phyloP scores from a whole-genome alignment of 2,888 invertebrate genomes.

The Villa cingulata region DNA sequence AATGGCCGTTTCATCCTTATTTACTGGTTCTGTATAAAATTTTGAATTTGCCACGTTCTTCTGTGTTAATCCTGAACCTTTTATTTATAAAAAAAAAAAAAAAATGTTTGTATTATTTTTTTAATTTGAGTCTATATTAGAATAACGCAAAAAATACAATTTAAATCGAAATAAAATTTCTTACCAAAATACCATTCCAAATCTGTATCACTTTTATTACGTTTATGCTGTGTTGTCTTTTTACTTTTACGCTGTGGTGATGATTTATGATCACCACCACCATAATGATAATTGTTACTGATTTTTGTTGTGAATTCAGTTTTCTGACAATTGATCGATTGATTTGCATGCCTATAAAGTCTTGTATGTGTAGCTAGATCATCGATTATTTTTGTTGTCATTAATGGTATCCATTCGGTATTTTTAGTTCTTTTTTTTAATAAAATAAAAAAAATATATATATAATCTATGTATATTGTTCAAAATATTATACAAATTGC shows the following conservation, averaged over 20 bases:
- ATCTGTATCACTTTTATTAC: slow-evolving; percentile 63
- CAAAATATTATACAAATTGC: background rate
- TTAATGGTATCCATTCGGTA: slow-evolving; percentile 15
- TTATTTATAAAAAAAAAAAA: background rate
- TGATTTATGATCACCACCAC: no score
- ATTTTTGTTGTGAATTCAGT: slow-evolving; percentile 20
- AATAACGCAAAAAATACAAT: no score
- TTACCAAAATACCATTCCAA: slow-evolving; percentile 49
- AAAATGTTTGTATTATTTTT: background rate
- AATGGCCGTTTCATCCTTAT: slow-evolving; percentile 10
- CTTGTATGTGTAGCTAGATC: slow-evolving; percentile 16
- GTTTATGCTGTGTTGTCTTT: slow-evolving; percentile 41
- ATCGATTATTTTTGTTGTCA: slow-evolving; percentile 18
- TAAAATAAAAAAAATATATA: background rate
- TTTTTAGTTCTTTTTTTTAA: slow-evolving; percentile 12
- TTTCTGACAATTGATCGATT: slow-evolving; percentile 10
- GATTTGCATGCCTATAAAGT: slow-evolving; percentile 15
- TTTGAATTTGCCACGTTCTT: slow-evolving; percentile 17
- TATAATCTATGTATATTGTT: background rate
- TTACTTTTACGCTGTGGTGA: slow-evolving; percentile 23
- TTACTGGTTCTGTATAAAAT: slow-evolving; percentile 13
- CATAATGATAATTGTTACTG: slow-evolving; percentile 8
- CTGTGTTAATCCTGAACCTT: slow-evolving; percentile 6
- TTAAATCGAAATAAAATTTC: background rate
- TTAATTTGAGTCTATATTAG: background rate